A percentile compares a stretch with the other conserved stretches of the same genome.
phyloP scores from a whole-genome alignment of 2,797 vertebrate species.

The Onychomys torridus region DNA sequence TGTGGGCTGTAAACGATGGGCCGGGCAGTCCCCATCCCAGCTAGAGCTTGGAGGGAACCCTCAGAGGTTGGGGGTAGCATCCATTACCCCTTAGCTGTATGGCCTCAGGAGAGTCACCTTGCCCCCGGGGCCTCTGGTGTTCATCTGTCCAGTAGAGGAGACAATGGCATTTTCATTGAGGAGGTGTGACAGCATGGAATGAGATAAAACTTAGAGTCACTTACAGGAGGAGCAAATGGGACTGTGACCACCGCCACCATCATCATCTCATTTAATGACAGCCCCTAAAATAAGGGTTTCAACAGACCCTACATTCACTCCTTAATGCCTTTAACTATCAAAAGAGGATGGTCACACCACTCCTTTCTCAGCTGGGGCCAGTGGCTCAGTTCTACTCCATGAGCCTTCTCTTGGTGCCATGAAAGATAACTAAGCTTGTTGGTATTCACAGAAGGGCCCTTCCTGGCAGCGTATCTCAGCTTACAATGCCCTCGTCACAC shows the following conservation, averaged over 20 bases:
- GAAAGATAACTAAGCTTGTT: background rate
- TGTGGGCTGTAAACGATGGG: rapidly evolving
- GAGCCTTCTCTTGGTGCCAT: background rate
- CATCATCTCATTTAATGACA: background rate
- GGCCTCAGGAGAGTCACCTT: background rate
- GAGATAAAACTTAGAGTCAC: rapidly evolving
- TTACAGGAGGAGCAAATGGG: too few relatives aligned
- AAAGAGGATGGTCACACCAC: rapidly evolving
- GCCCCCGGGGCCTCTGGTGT: background rate
- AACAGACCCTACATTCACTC: background rate
- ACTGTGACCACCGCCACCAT: too few relatives aligned
- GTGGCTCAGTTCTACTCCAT: rapidly evolving
- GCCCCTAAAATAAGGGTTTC: background rate
- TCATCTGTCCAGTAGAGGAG: background rate
- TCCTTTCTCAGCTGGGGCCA: rapidly evolving
- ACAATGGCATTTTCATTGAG: rapidly evolving
- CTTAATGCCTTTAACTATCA: background rate
- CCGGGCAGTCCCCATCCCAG: background rate
- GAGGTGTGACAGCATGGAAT: background rate
- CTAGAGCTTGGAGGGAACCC: background rate
- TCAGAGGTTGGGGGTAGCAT: background rate
- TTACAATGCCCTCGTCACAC: background rate
- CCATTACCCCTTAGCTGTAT: rapidly evolving
- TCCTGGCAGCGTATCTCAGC: background rate
- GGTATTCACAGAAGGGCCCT: background rate